A percentile compares a stretch with the other conserved stretches of the same genome.
These are phyloP conservation scores for Heliopora coerulea DNA, from an alignment of 92 coral and sea anemone genomes.

Conservation along the genomic window DNA sequence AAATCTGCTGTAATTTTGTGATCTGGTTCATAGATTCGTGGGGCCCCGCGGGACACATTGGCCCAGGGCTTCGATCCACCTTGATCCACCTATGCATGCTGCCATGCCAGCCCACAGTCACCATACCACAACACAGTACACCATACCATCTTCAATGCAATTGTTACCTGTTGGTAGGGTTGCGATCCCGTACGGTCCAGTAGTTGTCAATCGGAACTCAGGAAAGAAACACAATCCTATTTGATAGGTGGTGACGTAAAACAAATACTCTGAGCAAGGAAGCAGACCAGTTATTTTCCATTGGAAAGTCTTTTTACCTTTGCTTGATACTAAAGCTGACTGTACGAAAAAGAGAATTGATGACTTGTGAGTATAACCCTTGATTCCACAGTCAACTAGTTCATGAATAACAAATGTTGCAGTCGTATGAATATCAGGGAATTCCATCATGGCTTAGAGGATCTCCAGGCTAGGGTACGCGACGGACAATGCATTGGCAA, in stretches of 20 bases:
- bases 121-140: not conserved
- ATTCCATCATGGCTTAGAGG: no score
- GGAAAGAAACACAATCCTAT: not conserved
- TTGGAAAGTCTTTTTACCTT: not conserved
- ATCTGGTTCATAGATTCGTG: no score
- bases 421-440: no score
- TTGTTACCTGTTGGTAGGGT: not conserved
- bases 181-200: conserved; percentile 17
- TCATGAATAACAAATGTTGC: no score
- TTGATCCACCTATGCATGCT: no score
- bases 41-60: no score
- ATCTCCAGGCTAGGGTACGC: no score
- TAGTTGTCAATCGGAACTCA: not conserved
- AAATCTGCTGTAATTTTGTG: no score
- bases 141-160: not conserved
- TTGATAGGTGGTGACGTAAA: not conserved
- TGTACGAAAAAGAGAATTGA: not conserved
- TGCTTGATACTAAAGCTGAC: not conserved
- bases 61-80: no score
- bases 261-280: conserved; percentile 16
- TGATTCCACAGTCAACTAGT: not conserved
- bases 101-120: no score
- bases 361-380: not conserved
- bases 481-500: no score
- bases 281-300: not conserved